Evolutionary conservation across 2,888 invertebrate species (phyloP), one percentile per base, ranked within the genome.

Genomic region (Eledona agricola): DNA sequence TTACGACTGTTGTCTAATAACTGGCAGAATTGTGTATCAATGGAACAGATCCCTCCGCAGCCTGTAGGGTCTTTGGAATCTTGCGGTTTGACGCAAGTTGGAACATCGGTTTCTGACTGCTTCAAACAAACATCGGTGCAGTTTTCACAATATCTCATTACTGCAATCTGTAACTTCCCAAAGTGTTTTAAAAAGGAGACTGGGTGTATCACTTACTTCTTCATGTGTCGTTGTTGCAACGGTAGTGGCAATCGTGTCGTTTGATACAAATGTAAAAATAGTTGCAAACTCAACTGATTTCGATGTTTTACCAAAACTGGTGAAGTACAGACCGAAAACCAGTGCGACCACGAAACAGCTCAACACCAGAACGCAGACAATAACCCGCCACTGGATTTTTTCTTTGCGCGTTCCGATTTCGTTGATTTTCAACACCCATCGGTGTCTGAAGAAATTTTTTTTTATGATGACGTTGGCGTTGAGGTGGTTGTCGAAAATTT

Each of bases 11-110:
- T 77, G 63, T 85, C 83, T 29, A 87, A 77, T 26, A 81, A 71
- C 63, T 84, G 83, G 66, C 87, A 87, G 42, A 82, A 83, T 66
- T 87, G 85, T 0, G 80, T 81, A 61, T 84, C 83, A 50, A 86
- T 71, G 16, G 80, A 80, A 65, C 87, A 87, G 3, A 83, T 74
- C 2, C 87, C 86, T 3, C 86, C 86, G 69, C 86, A 87, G 46
- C 86, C 86, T 72, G 76, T 77, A 0, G 75, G 76, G 58, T 77
- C 77, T 9, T 64, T 69, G 5, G 35, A 20, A 56, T 77, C 74
- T 2, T 59, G n/a, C 7, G 63, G 63, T 46, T 45, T 34, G 2
- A 64, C 49, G 50, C 77, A 77, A 51, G 62, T 60, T 6, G 76
- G 75, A 19, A 54, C 58, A 2, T 62, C 64, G 2, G 50, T 59